phyloP scores from a whole-genome alignment of 2,113 vertebrate genomes.

The Pipra filicauda region DNA sequence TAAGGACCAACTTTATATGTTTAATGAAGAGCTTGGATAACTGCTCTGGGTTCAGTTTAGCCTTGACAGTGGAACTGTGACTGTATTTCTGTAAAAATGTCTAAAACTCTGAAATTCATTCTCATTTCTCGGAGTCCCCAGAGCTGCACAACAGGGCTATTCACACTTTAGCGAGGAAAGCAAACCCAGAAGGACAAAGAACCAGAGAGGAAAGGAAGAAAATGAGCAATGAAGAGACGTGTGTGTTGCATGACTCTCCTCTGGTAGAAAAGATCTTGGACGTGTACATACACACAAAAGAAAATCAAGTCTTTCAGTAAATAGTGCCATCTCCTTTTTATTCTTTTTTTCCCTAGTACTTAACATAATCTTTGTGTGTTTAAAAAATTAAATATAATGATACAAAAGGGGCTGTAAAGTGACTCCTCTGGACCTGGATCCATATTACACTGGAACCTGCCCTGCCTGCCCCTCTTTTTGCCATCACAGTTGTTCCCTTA shows the following conservation, averaged over 20 bases:
- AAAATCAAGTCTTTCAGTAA: neutral
- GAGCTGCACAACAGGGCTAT: neutral
- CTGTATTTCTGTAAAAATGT: neutral
- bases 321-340: neutral
- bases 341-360: neutral
- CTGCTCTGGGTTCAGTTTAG: neutral
- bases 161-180: neutral
- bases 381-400: neutral
- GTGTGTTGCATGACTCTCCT: neutral
- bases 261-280: neutral
- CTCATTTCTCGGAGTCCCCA: neutral
- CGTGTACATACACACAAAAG: neutral
- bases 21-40: neutral
- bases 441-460: neutral
- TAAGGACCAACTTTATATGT: neutral
- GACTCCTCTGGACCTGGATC: neutral
- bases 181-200: neutral
- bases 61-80: neutral
- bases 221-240: neutral
- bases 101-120: neutral
- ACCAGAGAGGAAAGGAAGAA: neutral
- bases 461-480: neutral
- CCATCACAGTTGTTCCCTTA: neutral
- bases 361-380: neutral
- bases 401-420: neutral